A percentile compares a stretch with the other conserved stretches of the same genome.
Evolutionary conservation across 2,888 invertebrate species (phyloP).

Genomic region (Acronicta leporina): DNA sequence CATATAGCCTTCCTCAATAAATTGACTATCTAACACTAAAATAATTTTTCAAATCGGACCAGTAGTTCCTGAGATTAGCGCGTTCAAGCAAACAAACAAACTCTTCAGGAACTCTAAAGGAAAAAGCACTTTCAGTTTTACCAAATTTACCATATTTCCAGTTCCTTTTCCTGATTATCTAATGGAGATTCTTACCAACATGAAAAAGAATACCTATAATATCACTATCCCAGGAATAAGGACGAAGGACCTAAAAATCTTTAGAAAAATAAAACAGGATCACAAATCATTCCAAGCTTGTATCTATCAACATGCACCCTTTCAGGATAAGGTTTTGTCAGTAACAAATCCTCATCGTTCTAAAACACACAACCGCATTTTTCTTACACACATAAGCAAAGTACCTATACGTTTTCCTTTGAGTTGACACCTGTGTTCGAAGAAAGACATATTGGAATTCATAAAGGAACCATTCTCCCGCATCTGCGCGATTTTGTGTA

Average conservation of each 20-base stretch:
- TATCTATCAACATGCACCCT: constrained; percentile 41
- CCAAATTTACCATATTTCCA: too few species aligned
- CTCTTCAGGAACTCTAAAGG: too few species aligned
- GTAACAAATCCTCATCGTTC: constrained; percentile 52
- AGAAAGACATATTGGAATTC: constrained; percentile 55
- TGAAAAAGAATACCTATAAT: too few species aligned
- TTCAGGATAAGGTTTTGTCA: constrained; percentile 40
- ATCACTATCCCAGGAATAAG: too few species aligned
- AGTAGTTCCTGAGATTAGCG: too few species aligned
- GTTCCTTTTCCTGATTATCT: too few species aligned
- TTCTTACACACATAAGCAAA: constrained; percentile 30
- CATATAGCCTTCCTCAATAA: too few species aligned
- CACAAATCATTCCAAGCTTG: constrained; percentile 47
- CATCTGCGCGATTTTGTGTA: constrained; percentile 36
- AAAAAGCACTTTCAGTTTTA: too few species aligned
- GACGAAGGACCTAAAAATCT: neutral
- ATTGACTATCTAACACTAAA: too few species aligned
- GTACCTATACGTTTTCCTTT: constrained; percentile 34
- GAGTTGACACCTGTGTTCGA: constrained; percentile 57
- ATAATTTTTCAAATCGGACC: too few species aligned
- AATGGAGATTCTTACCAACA: too few species aligned
- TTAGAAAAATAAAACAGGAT: constrained; percentile 34
- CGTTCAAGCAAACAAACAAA: too few species aligned
- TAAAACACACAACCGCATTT: constrained; percentile 42
- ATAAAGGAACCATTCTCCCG: constrained; percentile 48